Percentiles rank a stretch among this genome's conserved stretches.
Evolutionary conservation across 1,140 invertebrate genomes (phyloP).

Genomic region (Drosophila biarmipes): DNA sequence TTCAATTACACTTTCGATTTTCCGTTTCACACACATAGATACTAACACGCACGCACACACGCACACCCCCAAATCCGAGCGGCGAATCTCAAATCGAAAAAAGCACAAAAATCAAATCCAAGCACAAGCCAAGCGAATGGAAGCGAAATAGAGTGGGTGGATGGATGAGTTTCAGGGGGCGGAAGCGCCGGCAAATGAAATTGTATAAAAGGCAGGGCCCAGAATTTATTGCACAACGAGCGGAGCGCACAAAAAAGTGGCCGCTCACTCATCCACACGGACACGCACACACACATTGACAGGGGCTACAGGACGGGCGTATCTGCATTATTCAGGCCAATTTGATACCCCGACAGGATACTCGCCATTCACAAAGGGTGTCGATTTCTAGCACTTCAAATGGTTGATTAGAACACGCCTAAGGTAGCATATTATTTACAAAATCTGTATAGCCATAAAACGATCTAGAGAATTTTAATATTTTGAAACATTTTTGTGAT

Average conservation of each 20-base stretch:
- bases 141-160: conserved; percentile 27
- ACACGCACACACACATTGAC: conserved; percentile 11
- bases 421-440: too few relatives aligned
- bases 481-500: too few relatives aligned
- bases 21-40: conserved; percentile 54
- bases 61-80: conserved; percentile 55
- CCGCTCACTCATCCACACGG: conserved; percentile 34
- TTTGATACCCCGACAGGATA: conserved; percentile 33
- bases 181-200: conserved; percentile 71
- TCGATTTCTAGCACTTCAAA: background rate
- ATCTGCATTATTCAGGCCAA: conserved; percentile 20
- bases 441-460: background rate
- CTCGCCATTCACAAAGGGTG: conserved; percentile 1
- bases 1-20: conserved; percentile 83
- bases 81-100: conserved; percentile 78
- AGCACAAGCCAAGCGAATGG: conserved; percentile 75
- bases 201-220: conserved; percentile 80
- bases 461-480: too few relatives aligned
- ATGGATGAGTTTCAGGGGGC: background rate
- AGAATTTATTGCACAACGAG: conserved; percentile 78
- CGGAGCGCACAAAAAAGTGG: conserved; percentile 66
- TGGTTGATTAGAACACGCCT: background rate
- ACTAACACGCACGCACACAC: conserved; percentile 11
- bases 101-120: conserved; percentile 77
- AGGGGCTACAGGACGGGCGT: conserved; percentile 2